These are phyloP conservation scores for Corynorhinus townsendii DNA, from an alignment of 2,113 vertebrate species.

Conservation along the genomic window DNA sequence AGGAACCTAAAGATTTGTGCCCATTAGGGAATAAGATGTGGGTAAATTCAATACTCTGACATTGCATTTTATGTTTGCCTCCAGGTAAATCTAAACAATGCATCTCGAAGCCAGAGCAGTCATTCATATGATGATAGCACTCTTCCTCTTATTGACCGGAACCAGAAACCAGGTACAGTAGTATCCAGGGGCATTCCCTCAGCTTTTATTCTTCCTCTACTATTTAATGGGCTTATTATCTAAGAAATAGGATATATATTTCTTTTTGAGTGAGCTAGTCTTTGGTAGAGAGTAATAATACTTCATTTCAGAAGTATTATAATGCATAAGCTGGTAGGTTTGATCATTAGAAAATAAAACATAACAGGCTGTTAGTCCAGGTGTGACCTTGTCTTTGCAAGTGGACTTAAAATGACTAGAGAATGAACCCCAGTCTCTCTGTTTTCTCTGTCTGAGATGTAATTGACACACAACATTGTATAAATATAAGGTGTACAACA, in stretches of 20 bases:
- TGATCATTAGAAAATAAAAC: background rate
- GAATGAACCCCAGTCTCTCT: background rate
- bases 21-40: background rate
- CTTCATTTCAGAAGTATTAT: background rate
- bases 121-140: constrained; percentile 93
- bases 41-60: background rate
- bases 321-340: background rate
- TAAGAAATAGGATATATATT: background rate
- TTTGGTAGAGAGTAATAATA: background rate
- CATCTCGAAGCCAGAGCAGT: constrained; percentile 84
- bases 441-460: background rate
- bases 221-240: background rate
- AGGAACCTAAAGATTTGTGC: background rate
- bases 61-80: background rate
- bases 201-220: background rate
- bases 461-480: background rate
- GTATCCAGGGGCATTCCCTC: background rate
- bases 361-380: background rate
- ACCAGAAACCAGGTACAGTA: constrained; percentile 83
- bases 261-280: background rate
- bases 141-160: constrained; percentile 91
- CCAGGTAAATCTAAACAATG: constrained; percentile 85
- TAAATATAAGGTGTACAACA: background rate
- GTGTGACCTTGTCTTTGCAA: background rate
- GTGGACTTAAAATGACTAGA: background rate